Conservation (phyloP, 1,140 invertebrate species). For the Cyphomyrmex costatus region DNA sequence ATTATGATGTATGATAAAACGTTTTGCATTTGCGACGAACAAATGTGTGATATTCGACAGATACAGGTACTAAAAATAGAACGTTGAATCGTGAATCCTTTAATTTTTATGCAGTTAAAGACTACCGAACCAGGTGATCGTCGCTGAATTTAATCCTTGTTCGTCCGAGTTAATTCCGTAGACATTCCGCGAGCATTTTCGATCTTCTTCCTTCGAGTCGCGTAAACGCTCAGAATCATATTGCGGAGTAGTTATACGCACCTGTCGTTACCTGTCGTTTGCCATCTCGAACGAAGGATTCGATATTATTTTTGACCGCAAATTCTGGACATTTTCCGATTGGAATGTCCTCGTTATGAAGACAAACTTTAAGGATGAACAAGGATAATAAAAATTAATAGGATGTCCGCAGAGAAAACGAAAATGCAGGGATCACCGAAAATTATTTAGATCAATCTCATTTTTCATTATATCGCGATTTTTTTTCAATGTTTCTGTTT, state of each 20-base stretch:
- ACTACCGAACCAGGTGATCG: slow-evolving; percentile 55
- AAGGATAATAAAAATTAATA: slow-evolving; percentile 12
- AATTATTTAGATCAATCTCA: slow-evolving; percentile 11
- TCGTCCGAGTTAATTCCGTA: slow-evolving; percentile 16
- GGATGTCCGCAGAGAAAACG: not conserved
- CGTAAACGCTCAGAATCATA: not conserved
- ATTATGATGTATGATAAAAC: not conserved
- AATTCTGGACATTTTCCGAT: slow-evolving; percentile 20
- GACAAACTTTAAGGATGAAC: slow-evolving; percentile 25
- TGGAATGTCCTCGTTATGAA: slow-evolving; percentile 5
- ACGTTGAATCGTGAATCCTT: slow-evolving; percentile 5
- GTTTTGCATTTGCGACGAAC: not conserved
- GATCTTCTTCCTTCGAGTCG: slow-evolving; percentile 5
- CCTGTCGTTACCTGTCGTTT: not conserved
- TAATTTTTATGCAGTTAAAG: slow-evolving; percentile 16
- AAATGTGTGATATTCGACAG: not conserved
- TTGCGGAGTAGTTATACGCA: not conserved
- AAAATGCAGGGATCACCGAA: not conserved
- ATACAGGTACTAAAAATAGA: not conserved
- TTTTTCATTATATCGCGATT: not conserved
- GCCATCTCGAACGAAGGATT: slow-evolving; percentile 8
- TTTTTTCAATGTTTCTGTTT: slow-evolving; percentile 28
- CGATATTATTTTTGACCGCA: not conserved
- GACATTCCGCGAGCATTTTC: slow-evolving; percentile 48
- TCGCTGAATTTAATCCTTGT: slow-evolving; percentile 25